A percentile compares a stretch with the other conserved stretches of the same genome.
phyloP scores from a whole-genome alignment of 35 echinoderm and acorn worm species.

The Heliocidaris tuberculata region DNA sequence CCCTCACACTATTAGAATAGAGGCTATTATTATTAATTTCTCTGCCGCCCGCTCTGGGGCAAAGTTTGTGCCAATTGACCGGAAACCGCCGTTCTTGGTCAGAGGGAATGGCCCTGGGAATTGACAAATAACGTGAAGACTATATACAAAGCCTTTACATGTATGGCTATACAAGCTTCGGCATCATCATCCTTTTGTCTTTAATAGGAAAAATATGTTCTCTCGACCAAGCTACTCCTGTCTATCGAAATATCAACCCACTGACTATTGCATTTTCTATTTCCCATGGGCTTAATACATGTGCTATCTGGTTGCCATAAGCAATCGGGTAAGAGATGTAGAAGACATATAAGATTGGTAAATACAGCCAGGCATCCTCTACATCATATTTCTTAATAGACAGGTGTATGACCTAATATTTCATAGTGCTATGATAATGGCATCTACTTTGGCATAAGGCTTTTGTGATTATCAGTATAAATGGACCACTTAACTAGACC shows the following conservation, averaged over 20 bases:
- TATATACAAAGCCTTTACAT: not conserved
- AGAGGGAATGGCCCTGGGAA: not conserved
- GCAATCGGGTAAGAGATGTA: not conserved
- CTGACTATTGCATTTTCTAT: not conserved
- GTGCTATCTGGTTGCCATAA: not conserved
- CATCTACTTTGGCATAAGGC: too few relatives aligned
- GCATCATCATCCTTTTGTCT: not conserved
- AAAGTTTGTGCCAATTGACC: slow-evolving; percentile 12
- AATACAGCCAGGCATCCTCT: too few relatives aligned
- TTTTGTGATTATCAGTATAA: too few relatives aligned
- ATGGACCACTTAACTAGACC: too few relatives aligned
- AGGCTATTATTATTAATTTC: slow-evolving; percentile 28
- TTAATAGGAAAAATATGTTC: not conserved
- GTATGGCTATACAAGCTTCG: too few relatives aligned
- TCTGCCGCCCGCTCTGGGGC: not conserved
- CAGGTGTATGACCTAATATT: too few relatives aligned
- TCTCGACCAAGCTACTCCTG: too few relatives aligned
- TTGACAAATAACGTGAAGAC: not conserved
- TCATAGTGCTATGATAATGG: too few relatives aligned
- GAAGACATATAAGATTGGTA: not conserved
- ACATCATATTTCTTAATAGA: too few relatives aligned
- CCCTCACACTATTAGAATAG: not conserved
- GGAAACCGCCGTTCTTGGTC: not conserved
- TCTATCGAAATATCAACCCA: not conserved
- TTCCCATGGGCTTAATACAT: not conserved